Base-by-base conservation (phyloP, 2,888 invertebrate species). In the Mesochorus sp. region DNA sequence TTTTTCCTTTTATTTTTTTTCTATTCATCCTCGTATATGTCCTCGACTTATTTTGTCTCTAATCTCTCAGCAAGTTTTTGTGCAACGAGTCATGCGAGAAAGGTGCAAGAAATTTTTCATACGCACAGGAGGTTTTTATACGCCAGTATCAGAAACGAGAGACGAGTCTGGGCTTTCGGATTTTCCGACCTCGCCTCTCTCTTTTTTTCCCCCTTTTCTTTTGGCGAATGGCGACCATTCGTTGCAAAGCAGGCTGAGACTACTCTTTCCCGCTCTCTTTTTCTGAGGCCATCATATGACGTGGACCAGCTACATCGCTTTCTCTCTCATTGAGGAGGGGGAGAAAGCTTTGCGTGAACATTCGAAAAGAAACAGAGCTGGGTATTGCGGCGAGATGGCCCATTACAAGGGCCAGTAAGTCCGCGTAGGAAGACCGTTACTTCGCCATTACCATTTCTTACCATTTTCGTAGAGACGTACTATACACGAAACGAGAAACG, bases 371-470 rank as follows among this genome's bases (percentile, higher is more conserved):
- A 64, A 42, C 24, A 53, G 53, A 68, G 14, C 39, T 28, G 61
- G 42, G 31, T 19, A 57, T 49, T 49, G 57, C 49, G 44, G 24
- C 57, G 53, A 39, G 67, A 81, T 79, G 71, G 79, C 47, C 81
- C 81, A 81, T 76, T 79, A 76, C 53, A 21, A 66, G 57, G 34
- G 73, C 62, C 59, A 19, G 71, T 31, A 71, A 71, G 71, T 62
- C 47, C 66, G 49, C 53, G 72, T 28, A 51, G 37, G 34, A 62
- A 53, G 67, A 68, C 67, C 76, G 72, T 78, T 78, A 72, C 57
- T 55, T 31, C 12, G 68, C 72, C 64, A 78, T 79, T 76, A 75
- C 68, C 75, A 72, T 78, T 78, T 34, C 75, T 75, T 72, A 68
- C 71, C 55, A 75, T 74, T 74, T 74, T 75, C 78, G 10, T 42